These are phyloP conservation scores for Sinocyclocheilus grahami DNA, from an alignment of 2,113 vertebrate genomes.

Conservation along the genomic window DNA sequence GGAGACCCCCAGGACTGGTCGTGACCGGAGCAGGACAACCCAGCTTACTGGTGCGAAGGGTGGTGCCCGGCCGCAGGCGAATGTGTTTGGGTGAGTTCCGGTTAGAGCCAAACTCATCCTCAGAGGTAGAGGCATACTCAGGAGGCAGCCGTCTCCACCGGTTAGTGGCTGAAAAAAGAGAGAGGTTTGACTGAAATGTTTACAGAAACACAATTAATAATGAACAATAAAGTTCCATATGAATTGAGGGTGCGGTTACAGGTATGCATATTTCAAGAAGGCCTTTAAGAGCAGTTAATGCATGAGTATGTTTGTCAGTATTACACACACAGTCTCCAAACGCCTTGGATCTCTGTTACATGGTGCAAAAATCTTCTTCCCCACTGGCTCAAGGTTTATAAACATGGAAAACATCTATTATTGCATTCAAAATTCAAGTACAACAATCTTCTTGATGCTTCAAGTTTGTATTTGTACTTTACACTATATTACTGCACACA, in stretches of 20 bases:
- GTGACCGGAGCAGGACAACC: slow-evolving; percentile 70
- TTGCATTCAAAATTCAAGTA: not conserved
- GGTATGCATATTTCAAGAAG: not conserved
- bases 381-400: slow-evolving; percentile 39
- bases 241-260: not conserved
- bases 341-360: not conserved
- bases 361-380: slow-evolving; percentile 29
- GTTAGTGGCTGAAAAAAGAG: slow-evolving; percentile 73
- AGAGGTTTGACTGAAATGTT: not conserved
- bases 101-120: slow-evolving; percentile 97
- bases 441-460: not conserved
- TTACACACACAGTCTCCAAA: slow-evolving; percentile 4
- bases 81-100: slow-evolving; percentile 90
- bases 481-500: not conserved
- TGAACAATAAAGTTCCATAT: not conserved
- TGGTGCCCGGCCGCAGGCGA: slow-evolving; percentile 88
- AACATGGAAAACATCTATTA: not conserved
- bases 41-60: slow-evolving; percentile 80
- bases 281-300: not conserved
- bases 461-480: not conserved
- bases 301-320: slow-evolving; percentile 29
- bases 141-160: slow-evolving; percentile 96
- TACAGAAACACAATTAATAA: not conserved
- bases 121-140: slow-evolving; percentile 98
- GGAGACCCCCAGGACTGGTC: slow-evolving; percentile 70